Conservation (phyloP, 2,797 vertebrate genomes). For the Harpagifer antarcticus region DNA sequence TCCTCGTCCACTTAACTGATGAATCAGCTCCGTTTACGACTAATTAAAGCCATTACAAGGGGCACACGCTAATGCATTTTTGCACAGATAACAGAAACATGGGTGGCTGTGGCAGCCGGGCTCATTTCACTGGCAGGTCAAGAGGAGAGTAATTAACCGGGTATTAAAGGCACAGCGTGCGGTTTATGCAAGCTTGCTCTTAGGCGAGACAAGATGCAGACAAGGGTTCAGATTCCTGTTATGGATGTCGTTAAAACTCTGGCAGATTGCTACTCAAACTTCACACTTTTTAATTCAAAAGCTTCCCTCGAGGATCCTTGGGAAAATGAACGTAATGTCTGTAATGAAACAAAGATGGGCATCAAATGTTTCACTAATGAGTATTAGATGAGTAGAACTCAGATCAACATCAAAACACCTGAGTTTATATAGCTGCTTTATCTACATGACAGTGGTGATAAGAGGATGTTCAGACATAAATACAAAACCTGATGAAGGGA, state of each 20-base stretch:
- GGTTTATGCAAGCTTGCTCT: slow-evolving; percentile 41
- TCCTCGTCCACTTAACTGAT: slow-evolving; percentile 73
- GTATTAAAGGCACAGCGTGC: slow-evolving; percentile 66
- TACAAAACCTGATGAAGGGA: not conserved
- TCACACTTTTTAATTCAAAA: slow-evolving; percentile 27
- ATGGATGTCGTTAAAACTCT: slow-evolving; percentile 44
- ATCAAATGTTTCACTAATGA: slow-evolving; percentile 8
- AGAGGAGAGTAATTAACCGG: slow-evolving; percentile 83
- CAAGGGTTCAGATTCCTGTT: slow-evolving; percentile 48
- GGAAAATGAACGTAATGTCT: not conserved
- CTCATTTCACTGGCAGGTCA: slow-evolving; percentile 80
- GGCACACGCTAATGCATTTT: slow-evolving; percentile 80
- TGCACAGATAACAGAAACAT: slow-evolving; percentile 80
- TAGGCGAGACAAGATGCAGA: slow-evolving; percentile 59
- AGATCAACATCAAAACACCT: not conserved
- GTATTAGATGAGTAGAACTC: not conserved
- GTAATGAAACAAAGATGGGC: slow-evolving; percentile 7
- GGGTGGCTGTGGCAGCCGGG: slow-evolving; percentile 49
- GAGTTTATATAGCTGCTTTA: not conserved
- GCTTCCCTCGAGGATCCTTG: slow-evolving; percentile 13
- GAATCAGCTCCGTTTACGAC: slow-evolving; percentile 79
- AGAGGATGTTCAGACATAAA: not conserved
- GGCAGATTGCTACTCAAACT: slow-evolving; percentile 37
- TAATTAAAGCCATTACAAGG: slow-evolving; percentile 86
- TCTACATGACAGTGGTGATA: not conserved